Percentiles rank a stretch among this genome's conserved stretches.
These are phyloP conservation scores for Odocoileus virginianus DNA, from an alignment of 2,113 vertebrate genomes.

Conservation along the genomic window DNA sequence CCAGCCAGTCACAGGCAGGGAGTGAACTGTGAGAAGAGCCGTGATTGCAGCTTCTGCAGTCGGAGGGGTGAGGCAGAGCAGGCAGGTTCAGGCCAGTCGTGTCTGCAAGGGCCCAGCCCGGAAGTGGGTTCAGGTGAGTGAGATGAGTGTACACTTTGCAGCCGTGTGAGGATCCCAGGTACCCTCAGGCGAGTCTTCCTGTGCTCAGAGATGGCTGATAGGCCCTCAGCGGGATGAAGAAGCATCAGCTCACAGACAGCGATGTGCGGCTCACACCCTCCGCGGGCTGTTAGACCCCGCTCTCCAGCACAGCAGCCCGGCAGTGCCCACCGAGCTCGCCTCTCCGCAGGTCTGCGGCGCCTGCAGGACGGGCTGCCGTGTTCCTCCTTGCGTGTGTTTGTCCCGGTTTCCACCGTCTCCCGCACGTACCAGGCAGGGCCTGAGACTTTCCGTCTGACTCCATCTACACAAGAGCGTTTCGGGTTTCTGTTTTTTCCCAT, in stretches of 20 bases:
- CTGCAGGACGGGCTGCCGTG: neutral
- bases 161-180: neutral
- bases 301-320: neutral
- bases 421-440: neutral
- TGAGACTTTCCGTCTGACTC: neutral
- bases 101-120: neutral
- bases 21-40: neutral
- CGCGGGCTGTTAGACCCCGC: neutral
- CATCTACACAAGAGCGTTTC: neutral
- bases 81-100: neutral
- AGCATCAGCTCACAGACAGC: neutral
- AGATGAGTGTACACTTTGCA: accelerated
- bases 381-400: neutral
- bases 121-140: neutral
- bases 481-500: neutral
- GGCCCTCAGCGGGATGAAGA: neutral
- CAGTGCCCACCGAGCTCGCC: neutral
- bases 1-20: neutral
- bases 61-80: neutral
- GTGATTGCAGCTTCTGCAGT: accelerated
- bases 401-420: neutral
- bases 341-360: neutral
- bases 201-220: neutral
- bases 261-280: too few relatives aligned
- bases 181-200: neutral